Percentiles rank a stretch among this genome's conserved stretches.
These are phyloP conservation scores for Ceyx melanurus DNA, from an alignment of 2,113 vertebrate genomes.

Conservation along the genomic window DNA sequence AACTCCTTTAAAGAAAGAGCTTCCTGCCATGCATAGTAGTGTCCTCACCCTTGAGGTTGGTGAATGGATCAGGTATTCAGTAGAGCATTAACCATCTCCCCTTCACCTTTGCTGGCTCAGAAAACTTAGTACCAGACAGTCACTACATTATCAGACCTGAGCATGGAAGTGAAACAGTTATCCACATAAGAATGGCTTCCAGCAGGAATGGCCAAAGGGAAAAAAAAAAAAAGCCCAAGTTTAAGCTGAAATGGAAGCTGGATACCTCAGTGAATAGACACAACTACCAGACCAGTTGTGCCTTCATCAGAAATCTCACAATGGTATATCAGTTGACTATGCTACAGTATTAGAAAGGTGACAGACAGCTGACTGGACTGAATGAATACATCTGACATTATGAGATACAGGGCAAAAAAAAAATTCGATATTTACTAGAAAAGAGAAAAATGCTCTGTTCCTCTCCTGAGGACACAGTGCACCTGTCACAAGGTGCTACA, in stretches of 20 bases:
- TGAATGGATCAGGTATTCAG: background rate
- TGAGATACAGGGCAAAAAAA: fast-evolving
- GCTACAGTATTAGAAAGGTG: background rate
- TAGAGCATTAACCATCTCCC: background rate
- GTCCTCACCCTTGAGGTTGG: background rate
- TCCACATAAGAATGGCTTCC: background rate
- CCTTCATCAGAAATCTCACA: background rate
- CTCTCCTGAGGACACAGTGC: background rate
- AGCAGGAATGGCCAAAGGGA: background rate
- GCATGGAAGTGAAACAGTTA: background rate
- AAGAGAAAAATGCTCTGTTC: background rate
- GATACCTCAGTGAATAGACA: background rate
- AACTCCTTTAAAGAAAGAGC: background rate
- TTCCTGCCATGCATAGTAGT: background rate
- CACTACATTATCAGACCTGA: background rate
- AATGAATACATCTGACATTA: background rate
- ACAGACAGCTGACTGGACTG: background rate
- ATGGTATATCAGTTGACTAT: background rate
- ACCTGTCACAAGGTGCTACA: background rate
- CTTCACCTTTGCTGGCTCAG: background rate
- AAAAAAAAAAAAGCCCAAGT: background rate
- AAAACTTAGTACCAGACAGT: background rate
- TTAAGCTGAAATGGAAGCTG: background rate
- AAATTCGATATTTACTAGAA: background rate
- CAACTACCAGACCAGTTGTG: background rate